Evolutionary conservation across 2,888 invertebrate species (phyloP), one percentile per base, ranked within the genome.

Genomic region (Pristionchus arcanus): DNA sequence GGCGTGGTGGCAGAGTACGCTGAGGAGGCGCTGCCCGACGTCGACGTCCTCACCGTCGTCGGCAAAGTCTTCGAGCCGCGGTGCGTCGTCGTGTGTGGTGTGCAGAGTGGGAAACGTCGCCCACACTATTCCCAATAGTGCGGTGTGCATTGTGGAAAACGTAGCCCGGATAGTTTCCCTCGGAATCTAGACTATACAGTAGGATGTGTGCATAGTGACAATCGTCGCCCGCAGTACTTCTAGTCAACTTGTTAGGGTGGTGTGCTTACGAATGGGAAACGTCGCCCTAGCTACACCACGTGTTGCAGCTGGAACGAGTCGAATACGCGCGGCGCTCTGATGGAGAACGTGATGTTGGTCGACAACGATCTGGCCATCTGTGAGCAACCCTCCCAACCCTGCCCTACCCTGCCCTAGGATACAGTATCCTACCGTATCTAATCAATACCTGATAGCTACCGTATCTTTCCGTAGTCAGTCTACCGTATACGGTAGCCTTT

Each of bases 291-390:
- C 9, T 19, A 77, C 55, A 11, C 49, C 28, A 55, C n/a, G 25
- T 31, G 9, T 13, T 68, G 15, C 42, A 87, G 87, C 37, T 87
- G 87, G 87, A 87, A 66, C n/a, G 87, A 87, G 68, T 13, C 25
- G 31, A 68, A 68, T 28, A n/a, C 68, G n/a, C 87, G 66, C 9
- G 87, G 49, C n/a, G 68, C 68, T 11, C 31, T 68, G 0, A 2
- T 87, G n/a, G 87, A 87, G 87, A 37, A 31, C 16, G 21, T 34
- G 15, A 1, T 87, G 11, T 3, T 87, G 49, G 19, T 13, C 13
- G 87, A 87, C 87, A 87, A 68, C 49, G 49, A 68, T 13, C 25
- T 87, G 1, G 3, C 68, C 53, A 7, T 15, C 16, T 87, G 87
- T 87, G 28, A 19, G 66, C 21, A 16, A 84, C 42, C 7, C 28